Evolutionary conservation across 2,888 invertebrate genomes (phyloP).

Genomic region (Phrixothrix hirtus): DNA sequence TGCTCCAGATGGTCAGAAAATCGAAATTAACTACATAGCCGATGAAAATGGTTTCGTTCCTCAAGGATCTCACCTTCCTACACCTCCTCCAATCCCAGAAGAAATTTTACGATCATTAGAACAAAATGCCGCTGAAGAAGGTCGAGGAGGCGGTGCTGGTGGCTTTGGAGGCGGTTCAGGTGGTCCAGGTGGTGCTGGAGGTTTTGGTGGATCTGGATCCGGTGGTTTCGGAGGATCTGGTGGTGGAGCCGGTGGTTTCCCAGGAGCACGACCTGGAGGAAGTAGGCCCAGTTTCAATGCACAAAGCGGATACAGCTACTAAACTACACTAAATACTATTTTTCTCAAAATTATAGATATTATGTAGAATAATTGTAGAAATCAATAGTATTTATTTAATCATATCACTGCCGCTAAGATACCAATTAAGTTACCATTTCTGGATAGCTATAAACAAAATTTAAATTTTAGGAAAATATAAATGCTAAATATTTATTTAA

Average conservation of each 20-base stretch:
- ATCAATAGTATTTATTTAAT: constrained; percentile 23
- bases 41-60: constrained; percentile 71
- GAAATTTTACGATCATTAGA: constrained; percentile 64
- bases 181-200: constrained; percentile 27
- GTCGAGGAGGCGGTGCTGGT: constrained; percentile 39
- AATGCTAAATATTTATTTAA: neutral
- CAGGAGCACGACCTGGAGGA: constrained; percentile 37
- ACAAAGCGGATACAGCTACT: constrained; percentile 58
- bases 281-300: constrained; percentile 55
- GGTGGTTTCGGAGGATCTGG: constrained; percentile 37
- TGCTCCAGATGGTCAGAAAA: constrained; percentile 66
- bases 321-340: constrained; percentile 31
- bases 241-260: constrained; percentile 38
- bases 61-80: constrained; percentile 63
- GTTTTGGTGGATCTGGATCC: constrained; percentile 37
- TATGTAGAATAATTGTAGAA: neutral
- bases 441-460: too few relatives aligned
- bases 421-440: too few relatives aligned
- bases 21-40: constrained; percentile 65
- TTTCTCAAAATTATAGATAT: neutral
- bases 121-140: constrained; percentile 57
- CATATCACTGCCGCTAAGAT: constrained; percentile 19
- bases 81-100: constrained; percentile 68
- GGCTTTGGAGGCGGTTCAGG: constrained; percentile 37
- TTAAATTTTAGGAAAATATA: neutral